These are phyloP conservation scores for Nothobranchius furzeri DNA, from an alignment of 2,113 vertebrate genomes.

Conservation along the genomic window DNA sequence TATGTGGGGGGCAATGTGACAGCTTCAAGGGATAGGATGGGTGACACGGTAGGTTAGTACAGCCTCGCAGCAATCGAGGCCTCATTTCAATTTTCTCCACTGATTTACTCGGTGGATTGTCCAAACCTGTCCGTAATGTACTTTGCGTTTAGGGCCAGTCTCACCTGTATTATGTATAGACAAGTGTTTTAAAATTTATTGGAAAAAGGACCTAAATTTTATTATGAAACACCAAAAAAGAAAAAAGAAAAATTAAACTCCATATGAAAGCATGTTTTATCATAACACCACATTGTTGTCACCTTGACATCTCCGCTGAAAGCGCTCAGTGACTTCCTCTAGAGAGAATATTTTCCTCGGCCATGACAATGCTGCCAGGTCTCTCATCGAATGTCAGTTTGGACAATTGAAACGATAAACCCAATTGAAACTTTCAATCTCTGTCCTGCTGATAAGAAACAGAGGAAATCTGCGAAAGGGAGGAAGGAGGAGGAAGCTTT, in stretches of 20 bases:
- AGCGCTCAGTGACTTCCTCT: slow-evolving; percentile 14
- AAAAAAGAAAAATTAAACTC: no score
- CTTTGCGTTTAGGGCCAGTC: neutral
- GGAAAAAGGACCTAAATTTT: neutral
- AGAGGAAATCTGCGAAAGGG: slow-evolving; percentile 30
- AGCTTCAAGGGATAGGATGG: slow-evolving; percentile 1
- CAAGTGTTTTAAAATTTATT: neutral
- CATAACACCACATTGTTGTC: neutral
- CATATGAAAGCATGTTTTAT: neutral
- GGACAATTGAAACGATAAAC: slow-evolving; percentile 70
- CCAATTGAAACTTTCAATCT: slow-evolving; percentile 70
- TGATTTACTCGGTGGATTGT: slow-evolving; percentile 21
- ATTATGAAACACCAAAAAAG: no score
- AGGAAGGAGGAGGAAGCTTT: neutral
- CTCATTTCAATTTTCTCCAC: slow-evolving; percentile 2
- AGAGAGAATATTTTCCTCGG: slow-evolving; percentile 25
- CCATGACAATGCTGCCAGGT: slow-evolving; percentile 46
- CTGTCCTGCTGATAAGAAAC: slow-evolving; percentile 65
- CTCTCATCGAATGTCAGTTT: slow-evolving; percentile 58
- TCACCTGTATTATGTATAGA: no score
- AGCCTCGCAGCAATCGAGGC: slow-evolving; percentile 15
- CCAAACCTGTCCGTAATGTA: neutral
- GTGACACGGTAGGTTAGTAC: slow-evolving; percentile 3
- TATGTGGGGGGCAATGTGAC: neutral
- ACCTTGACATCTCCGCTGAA: slow-evolving; percentile 19